Evolutionary conservation across 1,140 invertebrate genomes (phyloP), one percentile per base, ranked within the genome.

Genomic region (Oscheius sp.): DNA sequence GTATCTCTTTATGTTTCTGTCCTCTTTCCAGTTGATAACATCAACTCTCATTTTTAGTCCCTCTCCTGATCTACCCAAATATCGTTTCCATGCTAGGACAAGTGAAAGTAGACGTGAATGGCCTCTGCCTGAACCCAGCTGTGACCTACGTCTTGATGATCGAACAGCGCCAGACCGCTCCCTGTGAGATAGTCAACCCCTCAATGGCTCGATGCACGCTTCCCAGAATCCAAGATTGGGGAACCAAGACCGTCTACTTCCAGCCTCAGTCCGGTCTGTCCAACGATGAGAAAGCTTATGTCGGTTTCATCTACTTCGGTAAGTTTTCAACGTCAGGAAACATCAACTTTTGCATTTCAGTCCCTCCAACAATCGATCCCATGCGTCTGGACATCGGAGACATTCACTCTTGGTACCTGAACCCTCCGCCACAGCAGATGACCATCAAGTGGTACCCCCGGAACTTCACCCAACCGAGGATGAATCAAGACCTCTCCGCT

Each of bases 1-100:
- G 1, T 68, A 18, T 68, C 26, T 68, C 26, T n/a, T n/a, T n/a
- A n/a, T n/a, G n/a, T n/a, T n/a, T n/a, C 62, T 13, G 13, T 23
- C 28, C 23, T 23, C 32, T 3, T 28, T 2, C 4, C 59, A 2
- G 2, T 62, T 13, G 13, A 28, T 28, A 28, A 28, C 32, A 3
- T 26, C 1, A 59, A 75, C 23, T 18, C 29, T 23, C 26, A 3
- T 32, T 64, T 74, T 20, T 49, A 82, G 80, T 81, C 42, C 80
- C 80, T 23, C 79, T 82, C 36, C 68, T 82, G 42, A 84, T 82
- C 49, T 82, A 82, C 66, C 81, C 81, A 23, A 84, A 82, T 58
- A 82, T 84, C 45, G 82, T 82, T 2, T 84, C 81, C 58, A 82
- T 82, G 81, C 35, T 82, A 18, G 81, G 81, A 26, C 83, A 82